Conservation (phyloP, 2,888 invertebrate genomes). For the Drosophila siamana region DNA sequence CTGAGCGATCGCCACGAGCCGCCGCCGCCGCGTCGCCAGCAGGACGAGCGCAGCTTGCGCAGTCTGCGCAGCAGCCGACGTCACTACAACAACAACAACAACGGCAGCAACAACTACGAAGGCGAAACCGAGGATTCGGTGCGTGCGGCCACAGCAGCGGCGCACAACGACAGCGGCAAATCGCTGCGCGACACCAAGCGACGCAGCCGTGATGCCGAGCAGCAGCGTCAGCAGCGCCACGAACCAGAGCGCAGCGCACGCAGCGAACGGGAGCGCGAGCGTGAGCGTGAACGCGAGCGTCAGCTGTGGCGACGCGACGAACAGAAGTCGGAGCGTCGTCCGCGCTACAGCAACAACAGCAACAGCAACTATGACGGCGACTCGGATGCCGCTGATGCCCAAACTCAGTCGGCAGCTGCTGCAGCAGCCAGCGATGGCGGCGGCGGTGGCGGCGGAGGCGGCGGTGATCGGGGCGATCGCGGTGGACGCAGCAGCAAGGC, state of each 20-base stretch:
- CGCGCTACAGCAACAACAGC: constrained; percentile 59
- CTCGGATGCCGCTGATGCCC: constrained; percentile 49
- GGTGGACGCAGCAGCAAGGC: constrained; percentile 63
- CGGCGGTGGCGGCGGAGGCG: constrained; percentile 29
- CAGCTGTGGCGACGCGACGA: constrained; percentile 65
- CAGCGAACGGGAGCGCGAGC: constrained; percentile 30
- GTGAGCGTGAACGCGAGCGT: constrained; percentile 56
- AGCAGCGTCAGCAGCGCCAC: constrained; percentile 6
- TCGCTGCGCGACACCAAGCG: constrained; percentile 56
- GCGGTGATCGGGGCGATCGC: constrained; percentile 16
- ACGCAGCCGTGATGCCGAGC: constrained; percentile 48
- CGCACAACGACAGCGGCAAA: constrained; percentile 50
- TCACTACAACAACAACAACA: constrained; percentile 72
- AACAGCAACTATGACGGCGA: constrained; percentile 68
- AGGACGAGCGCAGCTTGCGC: constrained; percentile 70
- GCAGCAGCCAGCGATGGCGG: constrained; percentile 39
- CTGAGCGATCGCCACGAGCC: constrained; percentile 70
- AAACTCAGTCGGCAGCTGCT: not conserved
- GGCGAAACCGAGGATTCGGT: constrained; percentile 88
- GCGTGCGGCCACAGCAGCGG: constrained; percentile 59
- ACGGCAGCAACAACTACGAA: constrained; percentile 86
- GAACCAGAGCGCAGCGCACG: constrained; percentile 27
- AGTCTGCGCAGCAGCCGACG: constrained; percentile 59
- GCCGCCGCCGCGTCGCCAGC: constrained; percentile 80
- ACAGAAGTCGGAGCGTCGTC: constrained; percentile 55